Percentiles rank a stretch among this genome's conserved stretches.
These are phyloP conservation scores for Numenius phaeopus DNA, from an alignment of 2,797 vertebrate genomes.

Conservation along the genomic window DNA sequence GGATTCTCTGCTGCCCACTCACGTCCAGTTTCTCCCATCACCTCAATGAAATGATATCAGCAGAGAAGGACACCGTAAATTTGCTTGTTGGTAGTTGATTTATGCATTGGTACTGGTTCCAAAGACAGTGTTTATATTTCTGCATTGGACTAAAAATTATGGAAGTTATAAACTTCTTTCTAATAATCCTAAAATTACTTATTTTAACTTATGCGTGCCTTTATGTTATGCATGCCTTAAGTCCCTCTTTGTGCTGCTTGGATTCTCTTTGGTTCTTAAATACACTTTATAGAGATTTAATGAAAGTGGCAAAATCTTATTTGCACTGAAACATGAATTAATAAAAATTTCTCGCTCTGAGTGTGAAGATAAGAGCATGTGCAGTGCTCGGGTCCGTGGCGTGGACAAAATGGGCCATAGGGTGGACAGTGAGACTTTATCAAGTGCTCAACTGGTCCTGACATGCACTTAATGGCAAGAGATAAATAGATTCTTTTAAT, in stretches of 20 bases:
- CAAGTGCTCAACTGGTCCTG: slow-evolving; percentile 29
- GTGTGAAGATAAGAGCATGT: not conserved
- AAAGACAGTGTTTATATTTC: not conserved
- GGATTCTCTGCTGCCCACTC: slow-evolving; percentile 1
- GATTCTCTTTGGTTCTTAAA: not conserved
- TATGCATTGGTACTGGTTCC: not conserved
- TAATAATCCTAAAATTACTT: not conserved
- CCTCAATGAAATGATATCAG: not conserved
- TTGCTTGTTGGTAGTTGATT: not conserved
- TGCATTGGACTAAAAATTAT: not conserved
- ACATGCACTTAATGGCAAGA: slow-evolving; percentile 50
- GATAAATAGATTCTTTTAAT: slow-evolving; percentile 64
- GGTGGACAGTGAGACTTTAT: slow-evolving; percentile 42
- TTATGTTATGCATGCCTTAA: not conserved
- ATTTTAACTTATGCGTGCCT: not conserved
- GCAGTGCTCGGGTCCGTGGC: not conserved
- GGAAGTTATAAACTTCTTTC: not conserved
- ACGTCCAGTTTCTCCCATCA: not conserved
- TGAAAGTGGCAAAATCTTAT: not conserved
- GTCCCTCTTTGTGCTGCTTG: not conserved
- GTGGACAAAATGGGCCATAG: not conserved
- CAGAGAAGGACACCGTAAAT: not conserved
- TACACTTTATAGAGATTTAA: not conserved
- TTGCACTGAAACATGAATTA: not conserved
- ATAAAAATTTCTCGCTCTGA: not conserved